Base-by-base conservation (phyloP, 2,888 invertebrate species). In the Rotaria magnacalcarata region DNA sequence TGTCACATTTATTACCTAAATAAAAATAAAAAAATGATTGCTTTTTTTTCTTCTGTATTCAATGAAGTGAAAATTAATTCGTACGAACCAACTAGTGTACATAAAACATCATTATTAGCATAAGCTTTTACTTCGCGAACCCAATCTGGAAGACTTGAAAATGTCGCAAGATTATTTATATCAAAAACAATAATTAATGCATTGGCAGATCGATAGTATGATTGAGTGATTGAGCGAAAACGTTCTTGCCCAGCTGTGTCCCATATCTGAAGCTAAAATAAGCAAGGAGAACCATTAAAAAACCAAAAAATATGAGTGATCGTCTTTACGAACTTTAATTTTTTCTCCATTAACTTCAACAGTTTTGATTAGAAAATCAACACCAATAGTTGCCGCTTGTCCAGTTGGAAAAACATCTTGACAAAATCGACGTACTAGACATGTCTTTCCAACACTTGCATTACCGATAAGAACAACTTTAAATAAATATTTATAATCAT, bases 361-460 rank as follows among this genome's bases (percentile, higher is more conserved):
- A 86, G 97, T 97, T 93, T 98, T 98, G 88, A 98, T 97, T 97
- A 98, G 97, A 91, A 98, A 98, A 93, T 98, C 98, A 50, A 98
- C 97, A 87, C 97, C 97, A 89, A 98, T 98, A 6, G 97, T 98
- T 87, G 97, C 97, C 88, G 97, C 97, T 92, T 98, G 97, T 24
- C 97, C 97, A 56, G 97, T 97, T 85, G 97, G 97, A 92, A 98
- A 98, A 85, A 97, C 92, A 4, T 97, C 97, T 93, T 98, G 97
- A 74, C 97, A 98, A 91, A 98, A 98, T 89, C 97, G 93, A 88
- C 97, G 93, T 87, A 98, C 97, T 86, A 98, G 93, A 92, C 97
- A 97, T 85, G 97, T 98, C 92, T 98, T 98, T 43, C 98, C 97
- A 88, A 98, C 97, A 87, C 97, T 97, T 88, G 97, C 97, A 92